Conservation (phyloP, 2,888 invertebrate genomes). For the Hirtodrosophila cameraria region DNA sequence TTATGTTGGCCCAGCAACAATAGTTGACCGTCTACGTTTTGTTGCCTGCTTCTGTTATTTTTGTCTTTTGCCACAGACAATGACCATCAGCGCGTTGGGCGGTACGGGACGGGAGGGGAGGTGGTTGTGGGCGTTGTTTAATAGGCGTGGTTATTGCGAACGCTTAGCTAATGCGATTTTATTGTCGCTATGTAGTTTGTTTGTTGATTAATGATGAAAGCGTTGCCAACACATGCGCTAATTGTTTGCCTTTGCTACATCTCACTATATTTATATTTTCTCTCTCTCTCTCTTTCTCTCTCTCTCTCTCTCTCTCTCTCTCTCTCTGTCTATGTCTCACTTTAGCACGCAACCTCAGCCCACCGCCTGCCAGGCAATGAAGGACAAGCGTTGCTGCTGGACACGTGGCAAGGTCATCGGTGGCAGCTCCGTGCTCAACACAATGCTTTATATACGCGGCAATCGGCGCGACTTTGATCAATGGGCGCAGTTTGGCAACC, state of each 20-base stretch:
- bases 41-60: constrained; percentile 14
- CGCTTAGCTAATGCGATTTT: constrained; percentile 56
- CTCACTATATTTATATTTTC: too few relatives aligned
- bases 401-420: constrained; percentile 95
- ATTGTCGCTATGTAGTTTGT: constrained; percentile 69
- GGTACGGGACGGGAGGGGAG: background rate
- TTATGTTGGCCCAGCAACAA: constrained; percentile 41
- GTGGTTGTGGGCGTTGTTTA: background rate
- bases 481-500: constrained; percentile 93
- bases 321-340: background rate
- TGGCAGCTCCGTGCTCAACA: constrained; percentile 94
- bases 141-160: constrained; percentile 41
- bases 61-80: constrained; percentile 22
- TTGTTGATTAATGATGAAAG: constrained; percentile 61
- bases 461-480: constrained; percentile 93
- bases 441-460: constrained; percentile 96
- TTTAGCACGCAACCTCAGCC: constrained; percentile 92
- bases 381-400: constrained; percentile 93
- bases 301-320: background rate
- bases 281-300: background rate
- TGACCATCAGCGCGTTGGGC: constrained; percentile 26
- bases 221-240: constrained; percentile 50
- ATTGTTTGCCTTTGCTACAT: constrained; percentile 51
- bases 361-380: constrained; percentile 94
- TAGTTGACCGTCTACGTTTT: constrained; percentile 31